These are phyloP conservation scores for Salticus scenicus DNA, from an alignment of 2,888 invertebrate genomes.

Conservation along the genomic window DNA sequence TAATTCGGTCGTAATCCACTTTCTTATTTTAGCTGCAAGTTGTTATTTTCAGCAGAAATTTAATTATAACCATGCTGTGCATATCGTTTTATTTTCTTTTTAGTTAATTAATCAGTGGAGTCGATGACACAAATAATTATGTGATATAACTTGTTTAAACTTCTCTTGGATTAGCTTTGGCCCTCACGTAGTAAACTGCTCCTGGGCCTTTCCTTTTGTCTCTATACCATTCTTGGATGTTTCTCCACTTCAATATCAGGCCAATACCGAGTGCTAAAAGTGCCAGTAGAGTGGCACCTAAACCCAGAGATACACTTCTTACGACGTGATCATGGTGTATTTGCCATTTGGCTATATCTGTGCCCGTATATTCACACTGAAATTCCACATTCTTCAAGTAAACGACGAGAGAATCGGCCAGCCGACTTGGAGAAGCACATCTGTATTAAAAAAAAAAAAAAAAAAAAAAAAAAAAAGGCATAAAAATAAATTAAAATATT, in stretches of 20 bases:
- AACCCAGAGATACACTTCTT: slow-evolving; percentile 26
- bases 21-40: no score
- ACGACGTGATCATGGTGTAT: slow-evolving; percentile 37
- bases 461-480: neutral
- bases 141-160: neutral
- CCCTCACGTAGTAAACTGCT: slow-evolving; percentile 68
- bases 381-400: slow-evolving; percentile 31
- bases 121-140: no score
- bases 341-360: neutral
- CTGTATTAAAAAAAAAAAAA: slow-evolving; percentile 17
- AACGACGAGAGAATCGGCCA: slow-evolving; percentile 17
- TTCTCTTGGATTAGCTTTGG: slow-evolving; percentile 47
- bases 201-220: slow-evolving; percentile 43
- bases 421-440: slow-evolving; percentile 18
- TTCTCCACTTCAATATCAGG: slow-evolving; percentile 48
- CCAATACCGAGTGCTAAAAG: slow-evolving; percentile 33
- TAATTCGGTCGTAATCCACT: no score
- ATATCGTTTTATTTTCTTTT: no score
- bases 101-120: no score
- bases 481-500: neutral
- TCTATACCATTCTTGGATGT: slow-evolving; percentile 55
- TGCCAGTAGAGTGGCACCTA: slow-evolving; percentile 34
- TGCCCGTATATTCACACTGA: slow-evolving; percentile 16
- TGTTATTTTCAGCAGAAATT: no score
- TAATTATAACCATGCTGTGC: no score